These are phyloP conservation scores for Ibidorhyncha struthersii DNA, from an alignment of 2,113 vertebrate genomes.

Conservation along the genomic window DNA sequence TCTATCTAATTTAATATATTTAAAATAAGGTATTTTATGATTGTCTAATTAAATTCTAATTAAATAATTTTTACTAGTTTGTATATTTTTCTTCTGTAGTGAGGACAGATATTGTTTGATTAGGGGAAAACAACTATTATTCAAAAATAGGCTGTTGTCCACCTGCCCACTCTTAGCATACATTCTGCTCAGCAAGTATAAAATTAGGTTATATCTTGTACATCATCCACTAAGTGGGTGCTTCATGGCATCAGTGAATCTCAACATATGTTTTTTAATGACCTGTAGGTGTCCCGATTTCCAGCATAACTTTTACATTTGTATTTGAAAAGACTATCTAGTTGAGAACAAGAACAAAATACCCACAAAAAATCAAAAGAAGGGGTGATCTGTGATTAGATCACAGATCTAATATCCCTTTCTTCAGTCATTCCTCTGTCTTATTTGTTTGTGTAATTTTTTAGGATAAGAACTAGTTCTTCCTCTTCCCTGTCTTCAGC, in stretches of 20 bases:
- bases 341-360: not conserved
- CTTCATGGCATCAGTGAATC: conserved; percentile 7
- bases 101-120: not conserved
- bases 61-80: not conserved
- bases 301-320: not conserved
- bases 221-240: not conserved
- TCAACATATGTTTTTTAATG: conserved; percentile 50
- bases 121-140: not conserved
- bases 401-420: not conserved
- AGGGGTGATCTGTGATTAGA: too few relatives aligned
- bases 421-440: not conserved
- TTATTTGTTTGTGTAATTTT: not conserved
- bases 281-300: not conserved
- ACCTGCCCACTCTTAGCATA: conserved; percentile 18
- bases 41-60: not conserved
- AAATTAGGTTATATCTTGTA: conserved; percentile 21
- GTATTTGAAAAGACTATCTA: not conserved
- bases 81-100: not conserved
- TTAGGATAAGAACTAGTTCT: not conserved
- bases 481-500: not conserved
- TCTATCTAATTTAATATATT: not conserved
- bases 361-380: not conserved
- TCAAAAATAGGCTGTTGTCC: not conserved
- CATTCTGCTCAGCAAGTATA: conserved; percentile 21
- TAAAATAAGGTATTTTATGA: not conserved